A percentile compares a stretch with the other conserved stretches of the same genome.
Conservation (phyloP, 2,797 vertebrate genomes). For the Enteromius treurensis region DNA sequence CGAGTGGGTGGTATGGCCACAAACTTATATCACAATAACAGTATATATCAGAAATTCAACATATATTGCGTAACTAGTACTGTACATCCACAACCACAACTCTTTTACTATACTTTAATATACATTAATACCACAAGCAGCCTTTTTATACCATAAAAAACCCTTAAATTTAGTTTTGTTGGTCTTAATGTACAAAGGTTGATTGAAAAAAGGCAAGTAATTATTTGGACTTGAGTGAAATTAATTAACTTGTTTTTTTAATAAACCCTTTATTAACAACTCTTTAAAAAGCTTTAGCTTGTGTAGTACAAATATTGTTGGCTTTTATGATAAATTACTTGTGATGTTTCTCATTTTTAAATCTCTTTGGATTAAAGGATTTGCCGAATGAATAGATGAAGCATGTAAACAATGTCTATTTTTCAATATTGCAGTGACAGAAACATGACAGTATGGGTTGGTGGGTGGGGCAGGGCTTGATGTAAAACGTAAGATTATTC, state of each 20-base stretch:
- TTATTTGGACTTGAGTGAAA: not conserved
- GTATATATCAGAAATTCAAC: not conserved
- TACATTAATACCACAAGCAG: not conserved
- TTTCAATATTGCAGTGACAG: not conserved
- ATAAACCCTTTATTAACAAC: too few species aligned
- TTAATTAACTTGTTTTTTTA: not conserved
- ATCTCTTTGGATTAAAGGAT: conserved; percentile 10
- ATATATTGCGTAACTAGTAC: not conserved
- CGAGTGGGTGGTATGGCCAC: not conserved
- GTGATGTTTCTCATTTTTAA: not conserved
- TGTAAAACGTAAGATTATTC: conserved; percentile 5
- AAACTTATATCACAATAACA: not conserved
- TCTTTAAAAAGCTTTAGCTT: not conserved
- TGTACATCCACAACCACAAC: not conserved
- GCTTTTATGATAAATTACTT: conserved; percentile 8
- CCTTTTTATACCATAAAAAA: not conserved
- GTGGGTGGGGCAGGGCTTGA: not conserved
- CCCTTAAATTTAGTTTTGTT: not conserved
- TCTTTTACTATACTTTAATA: not conserved
- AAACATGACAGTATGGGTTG: not conserved
- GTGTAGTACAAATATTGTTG: not conserved
- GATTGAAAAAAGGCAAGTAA: not conserved
- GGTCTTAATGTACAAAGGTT: not conserved
- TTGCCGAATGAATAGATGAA: not conserved
- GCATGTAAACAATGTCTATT: conserved; percentile 13